Base-by-base conservation (phyloP, 2,113 vertebrate genomes). In the human (Homo sapiens) region DNA sequence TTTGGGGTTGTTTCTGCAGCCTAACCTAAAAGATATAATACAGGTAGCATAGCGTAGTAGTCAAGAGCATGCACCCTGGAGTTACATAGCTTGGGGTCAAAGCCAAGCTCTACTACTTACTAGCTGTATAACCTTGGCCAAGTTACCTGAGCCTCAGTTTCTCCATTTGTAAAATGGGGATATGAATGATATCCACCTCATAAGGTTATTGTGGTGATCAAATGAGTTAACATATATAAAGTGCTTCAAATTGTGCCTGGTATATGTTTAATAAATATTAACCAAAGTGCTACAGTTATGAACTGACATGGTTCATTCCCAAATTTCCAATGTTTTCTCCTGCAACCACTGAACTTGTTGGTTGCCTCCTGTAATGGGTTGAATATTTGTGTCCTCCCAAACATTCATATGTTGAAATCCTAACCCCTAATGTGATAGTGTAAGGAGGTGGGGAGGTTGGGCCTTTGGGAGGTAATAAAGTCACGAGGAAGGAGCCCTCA, bases 241-340 rank as follows among this genome's bases (percentile, higher is more conserved):
- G 66, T 68, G 25, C 61, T 93, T 91, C 73, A 18, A 52, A 83
- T 35, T 91, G 61, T 85, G 40, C 61, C 30, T 64, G 57, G 32
- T 57, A 76, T 35, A 66, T 50, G 64, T 68, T 96, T 61, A 88
- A 80, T 59, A 75, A 96, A 80, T 89, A 94, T 87, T 94, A 94
- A 81, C 85, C 78, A n/a, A 82, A 57, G 87, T 35, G 25, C 78
- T 91, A 27, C 70, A 76, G 73, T 88, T 94, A 93, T 73, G 82
- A 93, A 70, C 78, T 22, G n/a, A 30, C 50, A 90, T 11, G 90
- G 72, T 81, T 81, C 94, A 90, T 79, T 11, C 32, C 61, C 30
- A 45, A 61, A 83, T 84, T 92, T 90, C 52, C 68, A 96, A 0
- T 22, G 45, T 79, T 84, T 93, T 66, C 59, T 61, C 40, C 79